Evolutionary conservation across 2,797 vertebrate genomes (phyloP).

Genomic region (Labroides dimidiatus): DNA sequence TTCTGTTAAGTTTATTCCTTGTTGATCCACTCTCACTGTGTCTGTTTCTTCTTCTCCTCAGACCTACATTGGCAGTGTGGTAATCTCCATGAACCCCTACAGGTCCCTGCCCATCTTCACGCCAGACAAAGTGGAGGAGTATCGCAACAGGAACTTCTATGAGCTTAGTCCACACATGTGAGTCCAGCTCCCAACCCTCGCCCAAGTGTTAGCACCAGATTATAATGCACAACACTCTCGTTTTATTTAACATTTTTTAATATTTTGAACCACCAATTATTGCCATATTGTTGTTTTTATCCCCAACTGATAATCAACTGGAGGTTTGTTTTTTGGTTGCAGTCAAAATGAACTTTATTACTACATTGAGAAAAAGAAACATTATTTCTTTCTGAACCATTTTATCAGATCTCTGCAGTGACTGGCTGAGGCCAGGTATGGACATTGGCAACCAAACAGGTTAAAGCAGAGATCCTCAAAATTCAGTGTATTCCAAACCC

Average conservation of each 20-base stretch:
- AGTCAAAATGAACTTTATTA: too few species aligned
- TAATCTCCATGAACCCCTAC: constrained; percentile 98
- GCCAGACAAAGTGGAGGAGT: constrained; percentile 98
- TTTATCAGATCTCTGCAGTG: background rate
- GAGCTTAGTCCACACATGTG: constrained; percentile 99
- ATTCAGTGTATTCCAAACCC: constrained; percentile 25
- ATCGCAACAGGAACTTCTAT: constrained; percentile 99
- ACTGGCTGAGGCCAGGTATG: background rate
- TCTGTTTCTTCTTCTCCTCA: constrained; percentile 60
- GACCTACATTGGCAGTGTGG: constrained; percentile 99
- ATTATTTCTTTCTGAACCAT: too few species aligned
- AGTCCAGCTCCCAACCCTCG: constrained; percentile 82
- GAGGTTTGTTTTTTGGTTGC: too few species aligned
- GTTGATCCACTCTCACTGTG: background rate
- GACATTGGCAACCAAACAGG: background rate
- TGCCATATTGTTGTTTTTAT: too few species aligned
- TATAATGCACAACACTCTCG: too few species aligned
- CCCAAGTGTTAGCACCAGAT: too few species aligned
- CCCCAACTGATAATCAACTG: background rate
- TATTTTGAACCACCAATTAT: too few species aligned
- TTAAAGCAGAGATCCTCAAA: constrained; percentile 7
- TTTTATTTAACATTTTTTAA: too few species aligned
- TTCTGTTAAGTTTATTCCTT: background rate
- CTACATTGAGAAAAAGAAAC: too few species aligned
- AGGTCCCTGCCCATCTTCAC: constrained; percentile 93